Percentiles rank a stretch among this genome's conserved stretches.
phyloP scores from a whole-genome alignment of 2,888 invertebrate genomes.

The Eristalinus aeneus region DNA sequence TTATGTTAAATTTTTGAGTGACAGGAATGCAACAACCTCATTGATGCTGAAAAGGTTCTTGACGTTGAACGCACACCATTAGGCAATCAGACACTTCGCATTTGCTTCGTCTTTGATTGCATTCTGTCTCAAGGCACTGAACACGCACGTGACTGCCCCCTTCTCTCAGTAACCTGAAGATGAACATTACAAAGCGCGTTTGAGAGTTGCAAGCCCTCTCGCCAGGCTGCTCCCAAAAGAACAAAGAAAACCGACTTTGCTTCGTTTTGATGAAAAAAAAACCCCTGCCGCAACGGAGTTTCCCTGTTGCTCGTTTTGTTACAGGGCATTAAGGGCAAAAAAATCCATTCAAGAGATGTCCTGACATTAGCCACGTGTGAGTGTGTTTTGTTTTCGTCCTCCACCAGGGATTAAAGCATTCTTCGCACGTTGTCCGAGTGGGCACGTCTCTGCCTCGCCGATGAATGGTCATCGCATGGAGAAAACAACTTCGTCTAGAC shows the following conservation, averaged over 20 bases:
- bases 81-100: too few relatives aligned
- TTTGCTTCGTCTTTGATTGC: too few relatives aligned
- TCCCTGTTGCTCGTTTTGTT: background rate
- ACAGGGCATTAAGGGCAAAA: background rate
- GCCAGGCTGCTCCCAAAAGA: background rate
- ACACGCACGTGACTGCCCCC: too few relatives aligned
- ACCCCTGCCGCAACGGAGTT: background rate
- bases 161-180: too few relatives aligned
- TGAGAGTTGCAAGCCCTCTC: background rate
- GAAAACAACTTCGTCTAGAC: background rate
- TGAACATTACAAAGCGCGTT: too few relatives aligned
- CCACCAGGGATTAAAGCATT: background rate
- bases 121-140: too few relatives aligned
- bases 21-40: too few relatives aligned
- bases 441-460: background rate
- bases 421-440: background rate
- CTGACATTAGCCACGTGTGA: background rate
- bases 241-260: background rate
- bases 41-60: too few relatives aligned
- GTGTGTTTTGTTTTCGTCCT: background rate
- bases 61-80: too few relatives aligned
- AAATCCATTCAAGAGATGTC: background rate
- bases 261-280: background rate
- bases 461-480: background rate
- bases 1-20: too few relatives aligned